A percentile compares a stretch with the other conserved stretches of the same genome.
These are phyloP conservation scores for Nannoperca obscura DNA, from an alignment of 2,797 vertebrate species.

Conservation along the genomic window DNA sequence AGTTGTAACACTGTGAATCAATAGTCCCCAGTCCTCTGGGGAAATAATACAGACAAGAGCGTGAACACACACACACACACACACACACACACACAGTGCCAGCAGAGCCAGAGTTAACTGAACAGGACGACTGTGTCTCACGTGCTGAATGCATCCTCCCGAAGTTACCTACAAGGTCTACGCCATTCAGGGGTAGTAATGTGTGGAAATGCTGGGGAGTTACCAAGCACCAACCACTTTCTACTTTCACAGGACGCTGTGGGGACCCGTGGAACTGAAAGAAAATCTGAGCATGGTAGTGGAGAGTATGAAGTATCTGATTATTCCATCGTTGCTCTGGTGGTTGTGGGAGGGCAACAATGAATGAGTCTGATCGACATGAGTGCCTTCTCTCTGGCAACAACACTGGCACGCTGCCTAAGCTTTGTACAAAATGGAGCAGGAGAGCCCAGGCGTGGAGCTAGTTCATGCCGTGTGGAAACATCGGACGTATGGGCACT, in stretches of 20 bases:
- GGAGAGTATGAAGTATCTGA: slow-evolving; percentile 37
- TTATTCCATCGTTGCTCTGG: slow-evolving; percentile 49
- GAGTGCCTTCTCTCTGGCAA: slow-evolving; percentile 62
- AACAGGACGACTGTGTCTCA: slow-evolving; percentile 10
- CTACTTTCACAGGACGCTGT: slow-evolving; percentile 10
- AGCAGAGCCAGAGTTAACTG: slow-evolving; percentile 19
- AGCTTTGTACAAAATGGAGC: slow-evolving; percentile 71
- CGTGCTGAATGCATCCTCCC: slow-evolving; percentile 29
- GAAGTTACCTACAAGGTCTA: slow-evolving; percentile 15
- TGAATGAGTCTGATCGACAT: slow-evolving; percentile 59
- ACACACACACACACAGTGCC: slow-evolving; percentile 10
- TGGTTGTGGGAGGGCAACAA: slow-evolving; percentile 47
- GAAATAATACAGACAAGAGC: slow-evolving; percentile 48
- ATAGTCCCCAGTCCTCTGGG: slow-evolving; percentile 41
- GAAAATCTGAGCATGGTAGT: slow-evolving; percentile 2
- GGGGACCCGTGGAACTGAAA: slow-evolving; percentile 21
- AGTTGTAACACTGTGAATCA: slow-evolving; percentile 60
- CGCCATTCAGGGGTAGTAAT: not conserved
- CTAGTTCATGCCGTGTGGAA: slow-evolving; percentile 45
- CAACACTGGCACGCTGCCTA: slow-evolving; percentile 53
- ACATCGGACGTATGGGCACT: slow-evolving; percentile 64
- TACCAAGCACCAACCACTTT: slow-evolving; percentile 10
- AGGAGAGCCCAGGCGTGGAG: slow-evolving; percentile 32
- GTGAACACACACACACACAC: slow-evolving; percentile 9
- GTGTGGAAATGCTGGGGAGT: slow-evolving; percentile 7